Evolutionary conservation across 2,888 invertebrate genomes (phyloP).

Genomic region (Atherix ibis): DNA sequence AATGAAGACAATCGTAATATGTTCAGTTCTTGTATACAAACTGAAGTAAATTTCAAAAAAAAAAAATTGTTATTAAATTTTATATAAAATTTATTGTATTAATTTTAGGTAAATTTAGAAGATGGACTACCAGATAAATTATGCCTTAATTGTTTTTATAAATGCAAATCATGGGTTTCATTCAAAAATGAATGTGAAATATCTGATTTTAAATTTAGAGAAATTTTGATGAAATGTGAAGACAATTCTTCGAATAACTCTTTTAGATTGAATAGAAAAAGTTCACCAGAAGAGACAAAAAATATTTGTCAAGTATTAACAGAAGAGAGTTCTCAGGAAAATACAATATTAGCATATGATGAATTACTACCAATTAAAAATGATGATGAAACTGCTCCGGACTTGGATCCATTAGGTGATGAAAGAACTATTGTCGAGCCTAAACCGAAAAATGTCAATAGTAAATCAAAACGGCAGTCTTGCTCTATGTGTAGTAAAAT

Average conservation of each 20-base stretch:
- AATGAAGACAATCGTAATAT: too few relatives aligned
- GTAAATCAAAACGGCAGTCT: background rate
- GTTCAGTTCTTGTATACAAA: too few relatives aligned
- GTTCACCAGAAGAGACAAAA: too few relatives aligned
- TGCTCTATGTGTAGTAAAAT: constrained; percentile 8
- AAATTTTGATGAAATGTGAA: constrained; percentile 14
- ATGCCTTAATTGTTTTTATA: constrained; percentile 32
- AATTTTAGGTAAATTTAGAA: constrained; percentile 29
- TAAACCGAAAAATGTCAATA: too few relatives aligned
- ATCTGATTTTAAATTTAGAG: constrained; percentile 29
- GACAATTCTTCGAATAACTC: background rate
- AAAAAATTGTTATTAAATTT: too few relatives aligned
- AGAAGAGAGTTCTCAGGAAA: background rate
- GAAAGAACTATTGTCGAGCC: too few relatives aligned
- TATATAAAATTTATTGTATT: background rate
- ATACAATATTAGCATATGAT: background rate
- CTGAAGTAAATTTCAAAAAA: too few relatives aligned
- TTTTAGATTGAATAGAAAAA: too few relatives aligned
- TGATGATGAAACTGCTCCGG: too few relatives aligned
- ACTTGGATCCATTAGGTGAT: too few relatives aligned
- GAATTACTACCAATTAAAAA: background rate
- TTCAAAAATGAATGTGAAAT: constrained; percentile 34
- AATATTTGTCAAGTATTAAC: background rate
- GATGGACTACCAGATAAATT: constrained; percentile 32
- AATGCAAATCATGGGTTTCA: constrained; percentile 31